A percentile compares a stretch with the other conserved stretches of the same genome.
phyloP scores from a whole-genome alignment of 2,888 invertebrate species.

The Drosophila austrosaltans region DNA sequence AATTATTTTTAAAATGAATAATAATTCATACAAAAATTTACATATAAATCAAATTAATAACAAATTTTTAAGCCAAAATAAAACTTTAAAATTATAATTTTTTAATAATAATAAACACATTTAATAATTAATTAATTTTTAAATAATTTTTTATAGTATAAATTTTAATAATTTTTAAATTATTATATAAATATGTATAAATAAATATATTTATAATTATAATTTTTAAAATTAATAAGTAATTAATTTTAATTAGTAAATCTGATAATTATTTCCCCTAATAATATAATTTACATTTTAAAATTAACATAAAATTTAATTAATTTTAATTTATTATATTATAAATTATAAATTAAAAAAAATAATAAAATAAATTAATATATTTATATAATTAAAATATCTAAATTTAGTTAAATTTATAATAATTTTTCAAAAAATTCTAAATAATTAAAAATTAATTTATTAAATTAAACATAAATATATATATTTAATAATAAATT shows the following conservation, averaged over 20 bases:
- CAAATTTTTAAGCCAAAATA: constrained; percentile 84
- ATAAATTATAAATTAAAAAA: no score
- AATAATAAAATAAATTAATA: no score
- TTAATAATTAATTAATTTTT: constrained; percentile 7
- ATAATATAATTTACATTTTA: constrained; percentile 10
- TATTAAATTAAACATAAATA: no score
- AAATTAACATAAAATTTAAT: neutral
- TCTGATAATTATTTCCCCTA: neutral
- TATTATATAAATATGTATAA: neutral
- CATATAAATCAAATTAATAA: constrained; percentile 85
- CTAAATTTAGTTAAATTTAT: neutral
- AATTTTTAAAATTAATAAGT: constrained; percentile 15
- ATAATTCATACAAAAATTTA: constrained; percentile 83
- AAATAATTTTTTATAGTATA: constrained; percentile 6
- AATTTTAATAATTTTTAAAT: no score
- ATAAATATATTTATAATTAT: neutral
- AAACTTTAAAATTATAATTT: constrained; percentile 81
- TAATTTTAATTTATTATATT: neutral
- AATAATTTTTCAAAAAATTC: no score
- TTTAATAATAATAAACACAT: constrained; percentile 3
- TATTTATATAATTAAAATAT: neutral
- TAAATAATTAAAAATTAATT: no score
- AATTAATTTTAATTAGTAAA: constrained; percentile 34
- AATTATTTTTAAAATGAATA: constrained; percentile 84
- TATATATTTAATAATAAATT: no score